Evolutionary conservation across 2,797 vertebrate genomes (phyloP), one percentile per base, ranked within the genome.

Genomic region (Hoplostethus mediterraneus): DNA sequence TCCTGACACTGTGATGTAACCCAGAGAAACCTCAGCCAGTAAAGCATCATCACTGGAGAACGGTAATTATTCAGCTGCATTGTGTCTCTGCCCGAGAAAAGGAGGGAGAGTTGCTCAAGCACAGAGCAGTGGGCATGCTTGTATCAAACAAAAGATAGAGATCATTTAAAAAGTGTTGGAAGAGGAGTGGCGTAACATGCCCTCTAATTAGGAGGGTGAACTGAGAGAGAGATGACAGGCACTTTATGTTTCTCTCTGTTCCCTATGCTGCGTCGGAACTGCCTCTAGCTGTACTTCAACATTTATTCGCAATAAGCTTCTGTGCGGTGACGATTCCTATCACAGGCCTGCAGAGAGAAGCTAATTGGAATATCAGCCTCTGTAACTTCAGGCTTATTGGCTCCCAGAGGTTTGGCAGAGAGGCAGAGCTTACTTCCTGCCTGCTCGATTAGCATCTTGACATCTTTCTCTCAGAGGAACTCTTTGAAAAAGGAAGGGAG

Each of bases 351-450:
- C 42, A 63, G 73, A 70, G 80, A 67, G 60, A 72, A 67, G 58
- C 67, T 89, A 84, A 87, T 88, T 88, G 79, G 64, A 85, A 54
- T 56, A 77, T 87, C 65, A 67, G 56, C 8, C 67, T 67, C 54
- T 61, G 75, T 83, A 63, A 80, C 76, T 69, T 73, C 66, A 82
- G 79, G 52, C 7, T 12, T 54, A 38, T 78, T 73, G 30, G 28
- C 69, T 81, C 62, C 71, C 71, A n/a, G 62, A 83, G 75, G 54
- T 79, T 83, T 53, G 49, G 62, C 42, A 54, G 48, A 21, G 61
- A 65, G 61, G 56, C 28, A 33, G 52, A 54, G 12, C 33, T 58
- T 42, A 44, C 52, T 36, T 13, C 7, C 51, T 73, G 66, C 42
- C 59, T 77, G 70, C 70, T 28, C 58, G 31, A n/a, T 67, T 56